phyloP scores from a whole-genome alignment of 2,888 invertebrate species.

The Xylota sylvarum region DNA sequence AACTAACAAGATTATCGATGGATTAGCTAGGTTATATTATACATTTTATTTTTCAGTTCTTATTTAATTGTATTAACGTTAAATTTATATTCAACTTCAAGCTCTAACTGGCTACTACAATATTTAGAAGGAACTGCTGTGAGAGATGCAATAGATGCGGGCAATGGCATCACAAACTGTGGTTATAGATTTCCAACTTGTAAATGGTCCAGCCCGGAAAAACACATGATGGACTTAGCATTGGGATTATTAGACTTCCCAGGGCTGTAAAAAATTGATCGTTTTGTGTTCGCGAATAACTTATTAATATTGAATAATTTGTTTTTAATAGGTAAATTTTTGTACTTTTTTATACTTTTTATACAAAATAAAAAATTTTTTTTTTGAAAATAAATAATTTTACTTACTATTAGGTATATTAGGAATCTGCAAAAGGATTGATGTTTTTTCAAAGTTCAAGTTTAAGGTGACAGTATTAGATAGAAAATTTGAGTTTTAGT shows the following conservation, averaged over 20 bases:
- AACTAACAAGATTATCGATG: slow-evolving; percentile 85
- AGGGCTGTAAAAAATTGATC: neutral
- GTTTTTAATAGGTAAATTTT: slow-evolving; percentile 19
- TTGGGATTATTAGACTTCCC: slow-evolving; percentile 62
- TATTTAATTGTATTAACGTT: neutral
- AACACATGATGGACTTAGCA: slow-evolving; percentile 79
- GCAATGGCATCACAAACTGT: slow-evolving; percentile 84
- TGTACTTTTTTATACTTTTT: slow-evolving; percentile 39
- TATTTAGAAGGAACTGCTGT: slow-evolving; percentile 86
- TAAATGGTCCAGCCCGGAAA: slow-evolving; percentile 82
- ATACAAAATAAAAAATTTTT: slow-evolving; percentile 13
- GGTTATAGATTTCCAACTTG: slow-evolving; percentile 85
- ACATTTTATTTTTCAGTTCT: neutral
- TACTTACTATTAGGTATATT: too few species aligned
- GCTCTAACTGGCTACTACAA: slow-evolving; percentile 83
- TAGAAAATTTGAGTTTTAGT: too few species aligned
- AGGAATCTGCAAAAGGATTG: too few species aligned
- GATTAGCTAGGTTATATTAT: slow-evolving; percentile 83
- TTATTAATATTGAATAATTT: slow-evolving; percentile 15
- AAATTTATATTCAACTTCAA: slow-evolving; percentile 64
- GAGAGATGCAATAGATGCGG: slow-evolving; percentile 86
- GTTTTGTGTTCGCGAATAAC: neutral
- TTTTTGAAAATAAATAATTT: neutral
- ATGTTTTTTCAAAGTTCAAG: too few species aligned
- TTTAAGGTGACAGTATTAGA: too few species aligned